Evolutionary conservation across 2,888 invertebrate species (phyloP), one percentile per base, ranked within the genome.

Genomic region (Clitarchus hookeri): DNA sequence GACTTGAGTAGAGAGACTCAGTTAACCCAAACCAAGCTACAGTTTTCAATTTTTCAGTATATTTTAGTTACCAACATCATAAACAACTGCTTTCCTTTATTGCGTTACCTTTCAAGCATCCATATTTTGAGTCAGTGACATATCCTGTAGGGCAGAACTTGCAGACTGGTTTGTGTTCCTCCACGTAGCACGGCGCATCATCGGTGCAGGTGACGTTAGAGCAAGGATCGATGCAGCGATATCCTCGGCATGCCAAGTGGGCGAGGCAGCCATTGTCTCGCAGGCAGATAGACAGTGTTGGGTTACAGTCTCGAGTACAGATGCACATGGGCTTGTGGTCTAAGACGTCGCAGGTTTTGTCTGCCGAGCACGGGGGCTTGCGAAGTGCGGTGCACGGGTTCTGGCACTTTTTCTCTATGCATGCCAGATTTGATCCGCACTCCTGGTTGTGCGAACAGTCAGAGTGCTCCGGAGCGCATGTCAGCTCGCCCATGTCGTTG

Each of bases 101-200:
- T 84, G 79, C 90, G 94, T 97, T 98, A 98, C 98, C 97, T 97
- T 97, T 97, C 93, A 96, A 95, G 94, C 98, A 98, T 96, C 97
- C 97, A 93, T 96, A 96, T 94, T 95, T 95, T 91, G 96, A 95
- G 93, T 98, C 97, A 92, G 96, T 96, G 93, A 95, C 95, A 94
- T 96, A 98, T 94, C 97, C 98, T 92, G 95, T 94, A 91, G 98
- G 97, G 94, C 98, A 98, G 95, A 97, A 97, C 95, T 97, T 97
- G 96, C 98, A 98, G 92, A 96, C 95, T 90, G 98, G 96, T 93
- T 96, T 97, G 94, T 98, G 98, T 92, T 97, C 97, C 94, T 97
- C 97, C 90, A 97, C 97, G 93, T 96, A 96, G 94, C 98, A 98
- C 90, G 98, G 97, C 89, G 97, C 96, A 91, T 95, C 95, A 90